phyloP scores from a whole-genome alignment of 2,888 invertebrate species.

The Drosophila longiperda region DNA sequence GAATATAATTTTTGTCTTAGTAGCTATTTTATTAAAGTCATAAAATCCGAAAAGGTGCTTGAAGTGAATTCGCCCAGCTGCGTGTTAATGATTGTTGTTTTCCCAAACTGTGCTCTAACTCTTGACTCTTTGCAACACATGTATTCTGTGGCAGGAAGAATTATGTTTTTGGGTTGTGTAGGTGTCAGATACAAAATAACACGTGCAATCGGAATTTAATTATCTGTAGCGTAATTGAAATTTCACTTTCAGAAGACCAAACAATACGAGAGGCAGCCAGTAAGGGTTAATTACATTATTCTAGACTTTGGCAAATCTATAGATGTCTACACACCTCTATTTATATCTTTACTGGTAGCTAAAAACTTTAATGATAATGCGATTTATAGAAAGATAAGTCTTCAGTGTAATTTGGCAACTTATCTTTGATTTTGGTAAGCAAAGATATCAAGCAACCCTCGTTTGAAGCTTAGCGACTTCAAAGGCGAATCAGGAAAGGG shows the following conservation, averaged over 20 bases:
- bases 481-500: constrained; percentile 30
- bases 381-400: background rate
- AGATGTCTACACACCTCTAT: no score
- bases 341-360: background rate
- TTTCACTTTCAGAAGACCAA: constrained; percentile 11
- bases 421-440: background rate
- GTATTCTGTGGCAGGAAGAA: background rate
- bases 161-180: constrained; percentile 3
- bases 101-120: background rate
- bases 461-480: constrained; percentile 30
- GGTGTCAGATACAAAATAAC: constrained; percentile 47
- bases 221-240: constrained; percentile 47
- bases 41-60: constrained; percentile 14
- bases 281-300: constrained; percentile 4
- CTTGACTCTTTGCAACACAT: background rate
- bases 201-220: constrained; percentile 68
- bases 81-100: constrained; percentile 15
- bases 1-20: background rate
- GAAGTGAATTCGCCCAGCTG: background rate
- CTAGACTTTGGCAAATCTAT: background rate
- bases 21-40: background rate
- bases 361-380: background rate
- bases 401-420: background rate
- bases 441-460: constrained; percentile 19
- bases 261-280: background rate